A percentile compares a stretch with the other conserved stretches of the same genome.
Conservation (phyloP, 2,888 invertebrate species). For the Choreutis nemorana region DNA sequence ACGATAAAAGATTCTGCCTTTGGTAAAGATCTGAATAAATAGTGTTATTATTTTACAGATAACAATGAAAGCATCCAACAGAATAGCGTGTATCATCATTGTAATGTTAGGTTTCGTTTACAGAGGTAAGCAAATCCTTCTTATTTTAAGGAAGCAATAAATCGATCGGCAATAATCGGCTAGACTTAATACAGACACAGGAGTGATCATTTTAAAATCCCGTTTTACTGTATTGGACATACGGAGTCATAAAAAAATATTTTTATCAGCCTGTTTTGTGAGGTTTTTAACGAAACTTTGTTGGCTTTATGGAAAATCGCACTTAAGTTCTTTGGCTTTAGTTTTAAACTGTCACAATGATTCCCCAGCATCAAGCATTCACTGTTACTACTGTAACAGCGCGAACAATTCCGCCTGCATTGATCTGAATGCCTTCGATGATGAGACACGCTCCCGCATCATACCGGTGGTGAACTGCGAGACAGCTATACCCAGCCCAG, state of each 20-base stretch:
- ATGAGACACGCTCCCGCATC: conserved; percentile 36
- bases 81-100: conserved; percentile 15
- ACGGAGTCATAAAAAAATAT: background rate
- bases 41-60: conserved; percentile 22
- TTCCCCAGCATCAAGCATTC: conserved; percentile 58
- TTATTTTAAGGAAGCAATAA: too few relatives aligned
- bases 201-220: conserved; percentile 1
- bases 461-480: conserved; percentile 45
- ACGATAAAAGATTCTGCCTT: too few relatives aligned
- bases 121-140: conserved; percentile 25
- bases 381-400: conserved; percentile 82
- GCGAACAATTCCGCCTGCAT: conserved; percentile 72
- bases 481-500: conserved; percentile 29
- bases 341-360: too few relatives aligned
- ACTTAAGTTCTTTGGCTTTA: background rate
- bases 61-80: conserved; percentile 19
- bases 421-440: conserved; percentile 52
- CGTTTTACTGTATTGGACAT: background rate
- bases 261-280: conserved; percentile 1
- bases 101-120: conserved; percentile 24
- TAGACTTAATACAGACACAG: too few relatives aligned
- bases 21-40: too few relatives aligned
- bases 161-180: too few relatives aligned
- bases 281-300: too few relatives aligned
- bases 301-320: too few relatives aligned